Conservation (phyloP, 2,888 invertebrate species). For the Sceliomorpha sp. region DNA sequence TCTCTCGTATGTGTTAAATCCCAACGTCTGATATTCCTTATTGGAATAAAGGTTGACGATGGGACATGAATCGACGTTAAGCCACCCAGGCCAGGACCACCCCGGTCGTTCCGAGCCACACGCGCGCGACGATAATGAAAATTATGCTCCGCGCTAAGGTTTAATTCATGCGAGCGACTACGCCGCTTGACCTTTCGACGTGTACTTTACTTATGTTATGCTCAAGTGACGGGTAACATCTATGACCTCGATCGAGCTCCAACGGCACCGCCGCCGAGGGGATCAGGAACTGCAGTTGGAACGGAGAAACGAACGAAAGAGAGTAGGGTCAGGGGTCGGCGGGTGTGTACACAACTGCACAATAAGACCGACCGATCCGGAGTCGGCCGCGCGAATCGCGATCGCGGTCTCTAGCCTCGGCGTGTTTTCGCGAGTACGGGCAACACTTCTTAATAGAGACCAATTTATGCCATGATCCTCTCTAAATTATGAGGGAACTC, state of each 20-base stretch:
- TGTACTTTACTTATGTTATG: slow-evolving; percentile 59
- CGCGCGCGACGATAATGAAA: slow-evolving; percentile 73
- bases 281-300: slow-evolving; percentile 62
- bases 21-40: too few species aligned
- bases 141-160: slow-evolving; percentile 54
- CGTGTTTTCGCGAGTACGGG: slow-evolving; percentile 32
- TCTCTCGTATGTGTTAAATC: too few species aligned
- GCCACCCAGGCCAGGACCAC: too few species aligned
- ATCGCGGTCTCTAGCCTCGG: slow-evolving; percentile 41
- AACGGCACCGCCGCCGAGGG: slow-evolving; percentile 55
- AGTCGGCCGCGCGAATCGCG: slow-evolving; percentile 55
- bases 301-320: slow-evolving; percentile 60
- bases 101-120: slow-evolving; percentile 70
- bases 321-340: slow-evolving; percentile 61
- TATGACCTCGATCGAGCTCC: slow-evolving; percentile 62
- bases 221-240: slow-evolving; percentile 64
- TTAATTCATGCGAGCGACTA: slow-evolving; percentile 58
- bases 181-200: slow-evolving; percentile 59
- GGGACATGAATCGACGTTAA: slow-evolving; percentile 19
- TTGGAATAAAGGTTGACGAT: slow-evolving; percentile 26
- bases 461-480: slow-evolving; percentile 47
- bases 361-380: slow-evolving; percentile 70
- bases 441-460: slow-evolving; percentile 51
- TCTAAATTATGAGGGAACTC: slow-evolving; percentile 37
- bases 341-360: slow-evolving; percentile 66